phyloP scores from a whole-genome alignment of 2,888 invertebrate genomes.

The Glaucopsyche alexis region DNA sequence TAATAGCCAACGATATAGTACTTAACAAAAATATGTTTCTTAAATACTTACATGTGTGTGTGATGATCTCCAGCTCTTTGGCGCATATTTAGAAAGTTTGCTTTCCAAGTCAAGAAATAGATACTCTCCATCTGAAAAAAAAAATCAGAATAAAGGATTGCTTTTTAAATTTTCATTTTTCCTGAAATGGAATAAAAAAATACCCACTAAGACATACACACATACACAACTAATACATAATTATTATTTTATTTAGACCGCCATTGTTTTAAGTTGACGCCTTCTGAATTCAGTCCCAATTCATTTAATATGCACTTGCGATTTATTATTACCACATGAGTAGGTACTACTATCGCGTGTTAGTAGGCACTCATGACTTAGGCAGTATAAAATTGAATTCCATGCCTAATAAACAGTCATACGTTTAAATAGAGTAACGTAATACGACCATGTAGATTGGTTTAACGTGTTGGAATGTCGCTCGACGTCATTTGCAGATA shows the following conservation, averaged over 20 bases:
- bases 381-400: background rate
- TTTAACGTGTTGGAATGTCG: slow-evolving; percentile 31
- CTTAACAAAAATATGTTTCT: background rate
- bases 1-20: no score
- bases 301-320: background rate
- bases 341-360: background rate
- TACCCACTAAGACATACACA: background rate
- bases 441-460: slow-evolving; percentile 14
- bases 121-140: slow-evolving; percentile 91
- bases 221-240: no score
- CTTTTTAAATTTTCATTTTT: no score
- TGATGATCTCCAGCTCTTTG: slow-evolving; percentile 97
- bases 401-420: background rate
- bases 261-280: no score
- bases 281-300: no score
- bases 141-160: background rate
- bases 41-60: slow-evolving; percentile 89
- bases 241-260: no score
- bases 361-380: no score
- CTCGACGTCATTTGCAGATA: slow-evolving; percentile 26
- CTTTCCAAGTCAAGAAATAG: slow-evolving; percentile 96
- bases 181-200: background rate
- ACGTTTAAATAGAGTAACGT: slow-evolving; percentile 24
- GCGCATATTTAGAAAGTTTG: slow-evolving; percentile 97
- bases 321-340: background rate